Base-by-base conservation (phyloP, 2,888 invertebrate species). In the Onthophagus sagittarius region DNA sequence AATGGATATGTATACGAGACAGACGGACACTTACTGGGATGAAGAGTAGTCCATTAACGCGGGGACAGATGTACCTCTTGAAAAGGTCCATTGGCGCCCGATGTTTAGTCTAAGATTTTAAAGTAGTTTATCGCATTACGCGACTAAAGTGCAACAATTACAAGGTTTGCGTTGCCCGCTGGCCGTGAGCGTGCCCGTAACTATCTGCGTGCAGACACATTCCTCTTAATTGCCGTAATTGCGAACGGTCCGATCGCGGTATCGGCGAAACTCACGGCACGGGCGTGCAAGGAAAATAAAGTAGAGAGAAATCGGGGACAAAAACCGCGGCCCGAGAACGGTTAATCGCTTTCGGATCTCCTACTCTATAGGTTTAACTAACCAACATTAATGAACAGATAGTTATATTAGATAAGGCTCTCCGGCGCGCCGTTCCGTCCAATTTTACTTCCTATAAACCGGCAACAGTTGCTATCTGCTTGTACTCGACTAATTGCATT, bases 321-420 rank as follows among this genome's bases (percentile, higher is more conserved):
- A 53, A 53, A 53, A 53, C 39, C 39, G 39, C 39, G 39, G 39
- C 39, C 39, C 39, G 39, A 11, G 39, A 53, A 53, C 39, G 39
- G 39, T 53, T 53, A 53, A 53, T 53, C 39, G 39, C 39, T 53
- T 53, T 53, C 11, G 39, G 39, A 53, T 53, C 39, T 53, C 39
- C 39, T 53, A 9, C 39, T 53, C 69, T 39, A 33, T 39, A 69
- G 63, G 63, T 72, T 69, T 69, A 72, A 72, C 72, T 72, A 72
- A 72, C 72, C 67, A 32, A 72, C 39, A 33, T 73, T 67, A 73
- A 73, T 71, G 70, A 73, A 73, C 71, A 62, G 73, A 73, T 73
- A 70, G 62, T 53, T 73, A 62, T 65, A 63, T 73, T 71, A 64
- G 73, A 71, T 71, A 71, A 71, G 67, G 6, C 67, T 74, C 63